Evolutionary conservation across 1,140 invertebrate genomes (phyloP).

Genomic region (Caerostris darwini): DNA sequence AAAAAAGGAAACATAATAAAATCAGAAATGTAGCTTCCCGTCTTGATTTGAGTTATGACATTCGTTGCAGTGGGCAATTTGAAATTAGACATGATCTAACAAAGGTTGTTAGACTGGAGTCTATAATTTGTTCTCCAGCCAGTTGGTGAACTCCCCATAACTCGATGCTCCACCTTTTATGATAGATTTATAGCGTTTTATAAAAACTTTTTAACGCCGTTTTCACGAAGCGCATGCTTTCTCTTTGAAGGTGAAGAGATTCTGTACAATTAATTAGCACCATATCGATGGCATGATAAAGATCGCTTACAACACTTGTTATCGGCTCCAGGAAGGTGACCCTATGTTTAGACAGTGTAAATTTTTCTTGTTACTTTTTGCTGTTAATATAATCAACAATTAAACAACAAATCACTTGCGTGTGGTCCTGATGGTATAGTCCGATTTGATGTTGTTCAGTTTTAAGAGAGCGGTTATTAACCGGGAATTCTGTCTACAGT

Average conservation of each 20-base stretch:
- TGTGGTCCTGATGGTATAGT: constrained; percentile 2
- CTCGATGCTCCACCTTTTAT: neutral
- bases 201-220: constrained; percentile 36
- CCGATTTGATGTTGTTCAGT: neutral
- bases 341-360: neutral
- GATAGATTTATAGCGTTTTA: constrained; percentile 43
- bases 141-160: too few relatives aligned
- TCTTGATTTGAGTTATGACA: constrained; percentile 24
- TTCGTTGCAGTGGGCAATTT: neutral
- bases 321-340: neutral
- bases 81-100: neutral
- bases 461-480: neutral
- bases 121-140: constrained; percentile 20
- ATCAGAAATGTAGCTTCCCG: neutral
- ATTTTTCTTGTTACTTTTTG: neutral
- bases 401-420: neutral
- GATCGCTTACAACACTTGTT: neutral
- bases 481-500: neutral
- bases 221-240: neutral
- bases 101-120: neutral
- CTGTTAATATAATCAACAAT: neutral
- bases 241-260: neutral
- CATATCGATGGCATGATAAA: constrained; percentile 26
- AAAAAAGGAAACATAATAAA: too few relatives aligned
- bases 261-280: constrained; percentile 24